Percentiles rank a stretch among this genome's conserved stretches.
Conservation (phyloP, 2,113 vertebrate genomes). For the Mola mola region DNA sequence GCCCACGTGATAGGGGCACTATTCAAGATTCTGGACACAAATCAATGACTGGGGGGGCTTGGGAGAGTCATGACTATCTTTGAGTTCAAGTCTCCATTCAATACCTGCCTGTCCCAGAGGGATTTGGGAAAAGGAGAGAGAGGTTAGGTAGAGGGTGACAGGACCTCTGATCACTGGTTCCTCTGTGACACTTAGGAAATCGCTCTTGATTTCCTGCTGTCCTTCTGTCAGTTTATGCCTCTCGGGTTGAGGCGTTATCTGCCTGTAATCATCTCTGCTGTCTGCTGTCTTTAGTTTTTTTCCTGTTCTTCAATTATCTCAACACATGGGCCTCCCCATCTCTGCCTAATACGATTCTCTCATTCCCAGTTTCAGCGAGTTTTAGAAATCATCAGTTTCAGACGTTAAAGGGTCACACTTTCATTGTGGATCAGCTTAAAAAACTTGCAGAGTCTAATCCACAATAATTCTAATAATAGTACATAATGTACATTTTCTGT, state of each 20-base stretch:
- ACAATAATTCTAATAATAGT: constrained; percentile 38
- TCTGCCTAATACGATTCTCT: constrained; percentile 4
- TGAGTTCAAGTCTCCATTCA: constrained; percentile 76
- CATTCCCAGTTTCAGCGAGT: constrained; percentile 3
- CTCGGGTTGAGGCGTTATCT: constrained; percentile 40
- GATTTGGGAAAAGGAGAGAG: constrained; percentile 58
- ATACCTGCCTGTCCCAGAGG: constrained; percentile 66
- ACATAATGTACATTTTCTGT: constrained; percentile 13
- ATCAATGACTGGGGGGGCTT: constrained; percentile 54
- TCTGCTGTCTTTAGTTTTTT: constrained; percentile 1
- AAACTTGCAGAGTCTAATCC: constrained; percentile 46
- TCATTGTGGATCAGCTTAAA: constrained; percentile 50
- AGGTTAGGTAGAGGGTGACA: constrained; percentile 66
- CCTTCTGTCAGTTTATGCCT: constrained; percentile 21
- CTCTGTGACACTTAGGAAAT: constrained; percentile 57
- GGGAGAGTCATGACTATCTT: constrained; percentile 43
- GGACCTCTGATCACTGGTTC: constrained; percentile 66
- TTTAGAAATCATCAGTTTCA: constrained; percentile 21
- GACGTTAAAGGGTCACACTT: constrained; percentile 23
- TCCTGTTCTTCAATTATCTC: constrained; percentile 16
- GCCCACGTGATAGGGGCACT: constrained; percentile 32
- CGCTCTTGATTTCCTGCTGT: constrained; percentile 49
- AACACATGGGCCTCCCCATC: neutral
- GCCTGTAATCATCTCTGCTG: constrained; percentile 37
- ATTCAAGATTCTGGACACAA: constrained; percentile 53